Conservation (phyloP, 2,113 vertebrate species). For the Seriola quinqueradiata region DNA sequence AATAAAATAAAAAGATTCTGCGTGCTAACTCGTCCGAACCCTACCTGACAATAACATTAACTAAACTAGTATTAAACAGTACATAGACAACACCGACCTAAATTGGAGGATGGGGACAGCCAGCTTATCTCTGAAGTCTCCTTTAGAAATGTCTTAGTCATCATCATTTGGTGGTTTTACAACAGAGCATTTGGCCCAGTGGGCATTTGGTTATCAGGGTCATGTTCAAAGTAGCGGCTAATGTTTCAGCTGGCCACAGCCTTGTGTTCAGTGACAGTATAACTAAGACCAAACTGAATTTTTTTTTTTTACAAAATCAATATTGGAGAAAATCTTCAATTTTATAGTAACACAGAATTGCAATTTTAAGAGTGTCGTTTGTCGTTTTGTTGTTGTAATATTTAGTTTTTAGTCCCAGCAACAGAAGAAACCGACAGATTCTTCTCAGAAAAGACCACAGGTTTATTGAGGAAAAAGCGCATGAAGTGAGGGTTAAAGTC, state of each 20-base stretch:
- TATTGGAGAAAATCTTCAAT: neutral
- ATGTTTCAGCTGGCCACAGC: constrained; percentile 61
- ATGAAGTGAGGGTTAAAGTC: neutral
- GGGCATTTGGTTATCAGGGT: constrained; percentile 82
- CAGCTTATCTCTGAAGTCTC: constrained; percentile 59
- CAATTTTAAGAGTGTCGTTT: neutral
- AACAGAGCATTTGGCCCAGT: constrained; percentile 68
- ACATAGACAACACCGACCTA: constrained; percentile 15
- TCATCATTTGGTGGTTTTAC: constrained; percentile 75
- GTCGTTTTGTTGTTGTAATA: neutral
- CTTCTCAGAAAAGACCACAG: neutral
- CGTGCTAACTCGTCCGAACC: neutral
- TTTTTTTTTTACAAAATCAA: constrained; percentile 7
- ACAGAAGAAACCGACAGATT: neutral
- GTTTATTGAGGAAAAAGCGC: constrained; percentile 6
- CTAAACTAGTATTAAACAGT: constrained; percentile 1
- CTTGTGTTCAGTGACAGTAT: constrained; percentile 10
- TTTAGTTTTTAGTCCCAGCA: neutral
- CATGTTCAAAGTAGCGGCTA: constrained; percentile 83
- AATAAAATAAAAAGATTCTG: neutral
- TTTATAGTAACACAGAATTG: neutral
- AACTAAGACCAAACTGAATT: constrained; percentile 9
- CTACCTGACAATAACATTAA: constrained; percentile 15
- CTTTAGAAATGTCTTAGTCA: constrained; percentile 70
- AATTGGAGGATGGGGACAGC: constrained; percentile 45